Base-by-base conservation (phyloP, 2,113 vertebrate species). In the Centropristis striata region DNA sequence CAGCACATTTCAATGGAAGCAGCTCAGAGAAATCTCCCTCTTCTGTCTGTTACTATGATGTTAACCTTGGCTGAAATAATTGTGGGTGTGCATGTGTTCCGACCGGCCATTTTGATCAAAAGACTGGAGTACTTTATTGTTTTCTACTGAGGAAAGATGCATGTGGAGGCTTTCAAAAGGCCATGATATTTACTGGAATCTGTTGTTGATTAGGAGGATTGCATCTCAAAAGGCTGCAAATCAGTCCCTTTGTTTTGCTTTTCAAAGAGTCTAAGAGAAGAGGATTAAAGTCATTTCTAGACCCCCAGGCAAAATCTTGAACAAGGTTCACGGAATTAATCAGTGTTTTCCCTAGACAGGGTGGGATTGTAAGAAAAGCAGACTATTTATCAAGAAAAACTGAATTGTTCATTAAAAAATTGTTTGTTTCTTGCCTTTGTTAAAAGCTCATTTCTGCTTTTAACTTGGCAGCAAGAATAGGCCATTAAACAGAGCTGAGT, bases 171-270 rank as follows among this genome's bases (percentile, higher is more conserved):
- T 39, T 72, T 85, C 75, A 77, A 87, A 88, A 90, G 86, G 72
- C 69, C 72, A 66, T 46, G 50, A 84, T 85, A 79, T 86, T 87
- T 82, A 78, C 85, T 71, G 78, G 47, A 88, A 80, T 84, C 47
- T 71, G 53, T 28, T 65, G 78, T 67, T 93, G 90, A 93, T 93
- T 90, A 80, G 86, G 49, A 77, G 70, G 88, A 83, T 83, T 66
- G 71, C 81, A 70, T 82, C 85, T 86, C 75, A 80, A 79, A 32
- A 90, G 86, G 81, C 84, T 78, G 61, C 57, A 85, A 92, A 91
- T 91, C 89, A 90, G 78, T 57, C 71, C 79, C 86, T 89, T 92
- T 92, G 81, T 92, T 89, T 88, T 80, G 71, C 60, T 81, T 81
- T 89, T 90, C 73, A 90, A 88, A 90, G 76, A 70, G 82, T 83